A percentile compares a stretch with the other conserved stretches of the same genome.
Conservation (phyloP, 2,113 vertebrate genomes). For the Carassius auratus region DNA sequence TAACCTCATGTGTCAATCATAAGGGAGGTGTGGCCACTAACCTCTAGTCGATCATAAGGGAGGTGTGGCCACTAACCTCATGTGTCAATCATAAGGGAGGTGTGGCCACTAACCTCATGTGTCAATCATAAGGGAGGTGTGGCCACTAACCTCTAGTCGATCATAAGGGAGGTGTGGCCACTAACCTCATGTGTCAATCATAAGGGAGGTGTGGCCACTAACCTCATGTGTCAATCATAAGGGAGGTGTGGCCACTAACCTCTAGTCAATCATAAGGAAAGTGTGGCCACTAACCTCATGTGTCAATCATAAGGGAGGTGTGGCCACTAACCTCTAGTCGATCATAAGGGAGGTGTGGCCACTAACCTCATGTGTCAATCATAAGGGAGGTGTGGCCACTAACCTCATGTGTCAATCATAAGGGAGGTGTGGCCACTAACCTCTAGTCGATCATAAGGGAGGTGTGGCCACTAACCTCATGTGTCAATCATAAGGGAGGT, state of each 20-base stretch:
- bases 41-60: no score
- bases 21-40: background rate
- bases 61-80: background rate
- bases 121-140: background rate
- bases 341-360: background rate
- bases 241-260: background rate
- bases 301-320: background rate
- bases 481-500: background rate
- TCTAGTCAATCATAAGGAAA: background rate
- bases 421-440: background rate
- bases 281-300: no score
- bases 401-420: background rate
- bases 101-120: constrained; percentile 12
- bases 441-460: background rate
- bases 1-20: background rate
- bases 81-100: background rate
- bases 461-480: constrained; percentile 11
- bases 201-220: background rate
- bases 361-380: background rate
- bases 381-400: background rate
- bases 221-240: no score
- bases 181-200: background rate
- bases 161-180: background rate
- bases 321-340: background rate
- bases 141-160: background rate